Evolutionary conservation across 2,113 vertebrate genomes (phyloP).

Genomic region (Caloenas nicobarica): DNA sequence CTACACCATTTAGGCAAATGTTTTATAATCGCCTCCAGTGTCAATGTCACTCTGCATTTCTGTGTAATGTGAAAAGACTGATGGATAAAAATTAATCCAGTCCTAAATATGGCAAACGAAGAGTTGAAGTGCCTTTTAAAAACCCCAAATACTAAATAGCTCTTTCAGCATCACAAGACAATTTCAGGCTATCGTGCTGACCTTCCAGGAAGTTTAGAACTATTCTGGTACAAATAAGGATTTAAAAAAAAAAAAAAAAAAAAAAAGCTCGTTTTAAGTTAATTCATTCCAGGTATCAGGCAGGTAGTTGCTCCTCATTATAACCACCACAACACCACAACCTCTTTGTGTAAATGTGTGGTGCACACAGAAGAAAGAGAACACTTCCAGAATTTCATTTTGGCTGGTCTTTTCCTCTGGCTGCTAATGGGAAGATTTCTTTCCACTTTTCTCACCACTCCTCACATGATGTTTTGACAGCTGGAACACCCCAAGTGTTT

Average conservation of each 20-base stretch:
- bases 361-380: neutral
- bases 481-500: neutral
- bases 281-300: neutral
- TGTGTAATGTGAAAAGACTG: neutral
- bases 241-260: neutral
- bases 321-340: neutral
- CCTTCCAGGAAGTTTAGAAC: neutral
- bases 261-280: neutral
- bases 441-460: neutral
- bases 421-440: neutral
- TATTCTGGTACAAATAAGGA: neutral
- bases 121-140: neutral
- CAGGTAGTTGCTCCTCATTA: neutral
- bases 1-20: constrained; percentile 7
- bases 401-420: neutral
- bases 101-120: constrained; percentile 15
- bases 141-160: neutral
- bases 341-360: neutral
- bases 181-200: neutral
- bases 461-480: neutral
- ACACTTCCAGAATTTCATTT: neutral
- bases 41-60: neutral
- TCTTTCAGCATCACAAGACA: neutral
- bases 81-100: constrained; percentile 9
- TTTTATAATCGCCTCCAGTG: neutral